phyloP scores from a whole-genome alignment of 2,797 vertebrate genomes.

The Eulemur albifrons region DNA sequence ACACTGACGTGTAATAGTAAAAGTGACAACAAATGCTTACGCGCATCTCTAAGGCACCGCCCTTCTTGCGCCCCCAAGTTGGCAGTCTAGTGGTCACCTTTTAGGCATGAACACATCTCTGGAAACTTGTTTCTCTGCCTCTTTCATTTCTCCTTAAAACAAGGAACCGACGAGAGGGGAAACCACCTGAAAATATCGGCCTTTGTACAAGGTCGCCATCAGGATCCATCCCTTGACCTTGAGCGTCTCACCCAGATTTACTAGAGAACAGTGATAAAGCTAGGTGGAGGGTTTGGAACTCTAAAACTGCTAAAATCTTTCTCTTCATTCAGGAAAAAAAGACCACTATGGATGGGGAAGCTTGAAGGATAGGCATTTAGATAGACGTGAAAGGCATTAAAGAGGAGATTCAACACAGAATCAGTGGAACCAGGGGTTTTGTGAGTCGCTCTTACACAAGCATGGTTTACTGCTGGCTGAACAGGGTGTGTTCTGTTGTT shows the following conservation, averaged over 20 bases:
- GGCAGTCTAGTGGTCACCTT: not conserved
- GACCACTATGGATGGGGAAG: not conserved
- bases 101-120: not conserved
- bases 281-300: not conserved
- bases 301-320: too few relatives aligned
- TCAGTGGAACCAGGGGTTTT: not conserved
- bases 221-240: not conserved
- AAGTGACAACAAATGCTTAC: not conserved
- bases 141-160: not conserved
- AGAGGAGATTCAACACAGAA: not conserved
- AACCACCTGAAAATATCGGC: not conserved
- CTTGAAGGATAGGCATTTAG: not conserved
- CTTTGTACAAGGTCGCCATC: not conserved
- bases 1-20: not conserved
- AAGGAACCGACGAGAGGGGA: not conserved
- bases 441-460: accelerated
- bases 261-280: not conserved
- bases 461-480: not conserved
- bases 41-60: not conserved
- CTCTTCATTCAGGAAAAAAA: not conserved
- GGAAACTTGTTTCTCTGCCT: not conserved
- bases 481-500: not conserved
- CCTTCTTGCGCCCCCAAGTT: not conserved
- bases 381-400: not conserved
- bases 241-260: not conserved